A percentile compares a stretch with the other conserved stretches of the same genome.
These are phyloP conservation scores for Potamarius usumacintae DNA, from an alignment of 2,113 vertebrate genomes.

Conservation along the genomic window DNA sequence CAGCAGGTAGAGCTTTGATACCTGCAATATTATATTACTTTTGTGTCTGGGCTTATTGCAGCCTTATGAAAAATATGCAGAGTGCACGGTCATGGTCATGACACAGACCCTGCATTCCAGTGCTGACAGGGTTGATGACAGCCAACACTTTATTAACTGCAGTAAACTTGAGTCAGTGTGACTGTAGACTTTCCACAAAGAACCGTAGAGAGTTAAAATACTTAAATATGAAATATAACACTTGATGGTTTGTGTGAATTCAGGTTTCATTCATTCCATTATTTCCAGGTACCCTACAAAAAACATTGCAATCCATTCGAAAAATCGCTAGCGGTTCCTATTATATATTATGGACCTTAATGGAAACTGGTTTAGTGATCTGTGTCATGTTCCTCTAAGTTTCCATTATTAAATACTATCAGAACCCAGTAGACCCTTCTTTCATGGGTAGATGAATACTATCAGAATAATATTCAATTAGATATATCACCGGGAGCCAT, in stretches of 20 bases:
- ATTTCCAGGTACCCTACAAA: not conserved
- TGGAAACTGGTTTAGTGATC: not conserved
- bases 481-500: not conserved
- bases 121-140: not conserved
- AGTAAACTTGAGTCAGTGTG: not conserved
- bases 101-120: not conserved
- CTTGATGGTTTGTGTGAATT: not conserved
- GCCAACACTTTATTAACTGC: not conserved
- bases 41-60: not conserved
- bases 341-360: not conserved
- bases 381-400: not conserved
- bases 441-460: not conserved
- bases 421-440: not conserved
- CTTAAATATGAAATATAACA: not conserved
- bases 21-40: slow-evolving; percentile 18
- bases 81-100: not conserved
- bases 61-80: not conserved
- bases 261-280: not conserved
- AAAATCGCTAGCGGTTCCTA: not conserved
- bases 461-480: not conserved
- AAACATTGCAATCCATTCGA: not conserved
- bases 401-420: not conserved
- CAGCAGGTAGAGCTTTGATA: slow-evolving; percentile 20
- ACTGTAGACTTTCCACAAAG: not conserved
- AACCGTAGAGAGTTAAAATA: not conserved